These are phyloP conservation scores for Amphiura filiformis DNA, from an alignment of 35 echinoderm and acorn worm species.

Conservation along the genomic window DNA sequence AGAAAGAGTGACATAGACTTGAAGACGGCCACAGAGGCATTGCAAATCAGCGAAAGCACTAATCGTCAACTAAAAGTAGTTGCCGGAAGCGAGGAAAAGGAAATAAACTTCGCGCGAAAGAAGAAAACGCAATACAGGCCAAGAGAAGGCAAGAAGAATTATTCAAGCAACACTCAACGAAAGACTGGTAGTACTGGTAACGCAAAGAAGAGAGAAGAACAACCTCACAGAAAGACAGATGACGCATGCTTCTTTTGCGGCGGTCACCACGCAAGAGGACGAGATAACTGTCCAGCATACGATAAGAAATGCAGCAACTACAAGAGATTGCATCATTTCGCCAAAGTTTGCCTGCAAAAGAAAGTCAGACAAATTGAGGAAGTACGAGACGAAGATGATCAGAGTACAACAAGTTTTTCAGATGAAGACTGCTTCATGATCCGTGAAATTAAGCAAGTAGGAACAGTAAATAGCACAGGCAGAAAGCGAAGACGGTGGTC, in stretches of 20 bases:
- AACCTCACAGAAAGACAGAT: neutral
- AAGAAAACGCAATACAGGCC: too few relatives aligned
- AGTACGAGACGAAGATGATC: neutral
- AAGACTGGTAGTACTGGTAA: neutral
- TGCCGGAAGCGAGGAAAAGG: too few relatives aligned
- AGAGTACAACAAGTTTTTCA: neutral
- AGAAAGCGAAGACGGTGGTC: conserved; percentile 39
- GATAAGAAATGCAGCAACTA: conserved; percentile 50
- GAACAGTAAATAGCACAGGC: conserved; percentile 35
- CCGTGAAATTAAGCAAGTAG: conserved; percentile 56
- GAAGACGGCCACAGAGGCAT: too few relatives aligned
- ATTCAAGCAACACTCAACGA: too few relatives aligned
- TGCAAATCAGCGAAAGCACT: too few relatives aligned
- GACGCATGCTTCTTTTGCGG: conserved; percentile 45
- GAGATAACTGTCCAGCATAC: conserved; percentile 52
- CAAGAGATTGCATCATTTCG: conserved; percentile 50
- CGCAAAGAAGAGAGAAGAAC: neutral
- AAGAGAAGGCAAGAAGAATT: too few relatives aligned
- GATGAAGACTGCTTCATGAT: conserved; percentile 54
- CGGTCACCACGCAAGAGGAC: conserved; percentile 13
- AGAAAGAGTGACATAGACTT: too few relatives aligned
- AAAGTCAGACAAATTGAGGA: neutral
- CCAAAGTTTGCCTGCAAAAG: conserved; percentile 8
- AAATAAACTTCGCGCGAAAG: too few relatives aligned
- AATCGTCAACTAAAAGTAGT: too few relatives aligned